Conservation (phyloP, 2,888 invertebrate genomes). For the Mythimna impura region DNA sequence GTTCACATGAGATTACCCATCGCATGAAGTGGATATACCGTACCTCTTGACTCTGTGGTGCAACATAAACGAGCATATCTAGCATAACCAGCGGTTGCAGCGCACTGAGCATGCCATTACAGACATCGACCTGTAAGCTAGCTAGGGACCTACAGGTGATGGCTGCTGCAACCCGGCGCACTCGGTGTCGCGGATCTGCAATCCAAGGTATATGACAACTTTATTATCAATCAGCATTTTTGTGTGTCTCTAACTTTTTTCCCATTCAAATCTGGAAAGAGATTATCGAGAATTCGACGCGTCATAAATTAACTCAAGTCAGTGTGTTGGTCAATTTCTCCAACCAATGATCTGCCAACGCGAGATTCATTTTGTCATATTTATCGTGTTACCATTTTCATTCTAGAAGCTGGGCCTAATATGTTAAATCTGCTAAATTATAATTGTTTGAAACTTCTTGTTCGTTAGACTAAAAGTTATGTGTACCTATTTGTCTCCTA, state of each 20-base stretch:
- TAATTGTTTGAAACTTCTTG: neutral
- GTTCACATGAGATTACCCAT: slow-evolving; percentile 5
- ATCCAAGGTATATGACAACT: slow-evolving; percentile 66
- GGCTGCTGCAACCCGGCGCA: slow-evolving; percentile 73
- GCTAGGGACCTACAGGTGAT: slow-evolving; percentile 80
- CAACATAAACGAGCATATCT: slow-evolving; percentile 54
- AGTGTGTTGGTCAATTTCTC: neutral
- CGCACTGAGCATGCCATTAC: slow-evolving; percentile 65
- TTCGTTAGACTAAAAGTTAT: neutral
- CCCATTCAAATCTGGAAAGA: neutral
- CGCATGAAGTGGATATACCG: slow-evolving; percentile 14
- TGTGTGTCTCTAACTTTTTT: neutral
- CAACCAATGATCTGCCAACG: neutral
- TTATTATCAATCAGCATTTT: slow-evolving; percentile 5
- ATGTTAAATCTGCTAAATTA: neutral
- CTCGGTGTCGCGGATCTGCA: slow-evolving; percentile 83
- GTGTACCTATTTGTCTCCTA: neutral
- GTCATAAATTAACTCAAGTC: neutral
- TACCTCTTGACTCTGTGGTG: slow-evolving; percentile 29
- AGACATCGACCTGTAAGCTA: slow-evolving; percentile 65
- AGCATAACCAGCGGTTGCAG: slow-evolving; percentile 48
- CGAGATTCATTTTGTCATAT: neutral
- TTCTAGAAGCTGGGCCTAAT: neutral
- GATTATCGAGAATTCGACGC: neutral
- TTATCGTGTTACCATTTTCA: neutral